Conservation (phyloP, 2,888 invertebrate species). For the Sepioteuthis lessoniana region DNA sequence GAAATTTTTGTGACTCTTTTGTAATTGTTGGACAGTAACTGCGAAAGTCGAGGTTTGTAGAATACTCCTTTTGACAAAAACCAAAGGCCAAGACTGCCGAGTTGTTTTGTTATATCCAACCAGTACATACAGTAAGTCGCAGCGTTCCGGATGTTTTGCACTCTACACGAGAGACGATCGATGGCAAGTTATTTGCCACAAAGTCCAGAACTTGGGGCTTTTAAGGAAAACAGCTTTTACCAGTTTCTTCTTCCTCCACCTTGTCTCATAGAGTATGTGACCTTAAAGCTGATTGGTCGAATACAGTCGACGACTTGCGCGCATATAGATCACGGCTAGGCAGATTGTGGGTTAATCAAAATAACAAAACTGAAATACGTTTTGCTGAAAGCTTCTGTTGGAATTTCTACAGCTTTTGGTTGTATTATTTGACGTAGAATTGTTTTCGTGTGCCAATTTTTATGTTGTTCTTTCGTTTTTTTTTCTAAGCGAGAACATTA, state of each 20-base stretch:
- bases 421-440: too few species aligned
- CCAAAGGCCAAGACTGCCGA: neutral
- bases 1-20: neutral
- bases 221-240: neutral
- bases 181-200: neutral
- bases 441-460: too few species aligned
- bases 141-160: neutral
- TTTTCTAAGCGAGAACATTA: too few species aligned
- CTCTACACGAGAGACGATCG: neutral
- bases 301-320: neutral
- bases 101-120: neutral
- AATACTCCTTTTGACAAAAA: neutral
- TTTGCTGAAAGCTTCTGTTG: too few species aligned
- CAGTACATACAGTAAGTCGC: neutral
- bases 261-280: neutral
- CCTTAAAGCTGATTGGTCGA: slow-evolving; percentile 20
- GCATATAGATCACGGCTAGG: neutral
- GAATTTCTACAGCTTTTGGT: too few species aligned
- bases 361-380: too few species aligned
- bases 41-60: neutral
- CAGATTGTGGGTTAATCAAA: too few species aligned
- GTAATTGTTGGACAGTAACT: neutral
- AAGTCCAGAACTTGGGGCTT: neutral
- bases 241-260: neutral
- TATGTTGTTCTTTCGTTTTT: too few species aligned